Evolutionary conservation across 1,140 invertebrate genomes (phyloP).

Genomic region (Drosophila serrata): DNA sequence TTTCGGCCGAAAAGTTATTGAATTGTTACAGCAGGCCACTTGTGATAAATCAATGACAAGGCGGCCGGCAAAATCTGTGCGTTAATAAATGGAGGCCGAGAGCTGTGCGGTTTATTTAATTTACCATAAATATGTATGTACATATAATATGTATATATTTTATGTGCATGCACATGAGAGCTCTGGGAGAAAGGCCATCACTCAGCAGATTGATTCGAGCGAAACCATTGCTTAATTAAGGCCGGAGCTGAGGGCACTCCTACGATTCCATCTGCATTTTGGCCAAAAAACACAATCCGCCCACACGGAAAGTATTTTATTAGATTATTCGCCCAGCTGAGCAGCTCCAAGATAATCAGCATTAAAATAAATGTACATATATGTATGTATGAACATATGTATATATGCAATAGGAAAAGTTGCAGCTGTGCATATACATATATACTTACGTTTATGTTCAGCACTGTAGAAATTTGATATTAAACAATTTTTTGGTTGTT

Average conservation of each 20-base stretch:
- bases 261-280: constrained; percentile 49
- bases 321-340: constrained; percentile 62
- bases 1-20: constrained; percentile 68
- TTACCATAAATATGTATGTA: constrained; percentile 62
- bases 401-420: constrained; percentile 7
- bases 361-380: constrained; percentile 50
- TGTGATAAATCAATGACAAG: constrained; percentile 76
- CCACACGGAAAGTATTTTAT: constrained; percentile 71
- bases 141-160: not conserved
- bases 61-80: constrained; percentile 30
- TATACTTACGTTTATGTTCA: not conserved
- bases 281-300: constrained; percentile 62
- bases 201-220: constrained; percentile 62
- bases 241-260: constrained; percentile 46
- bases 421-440: constrained; percentile 1
- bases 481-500: not conserved
- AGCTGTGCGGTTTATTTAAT: constrained; percentile 65
- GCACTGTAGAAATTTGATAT: not conserved
- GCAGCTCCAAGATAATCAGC: constrained; percentile 67
- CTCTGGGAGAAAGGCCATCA: constrained; percentile 40
- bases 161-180: constrained; percentile 42
- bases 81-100: constrained; percentile 55
- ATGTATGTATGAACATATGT: not conserved
- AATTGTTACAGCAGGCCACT: constrained; percentile 74
- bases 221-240: constrained; percentile 62